Base-by-base conservation (phyloP, 2,113 vertebrate species). In the Cettia cetti region DNA sequence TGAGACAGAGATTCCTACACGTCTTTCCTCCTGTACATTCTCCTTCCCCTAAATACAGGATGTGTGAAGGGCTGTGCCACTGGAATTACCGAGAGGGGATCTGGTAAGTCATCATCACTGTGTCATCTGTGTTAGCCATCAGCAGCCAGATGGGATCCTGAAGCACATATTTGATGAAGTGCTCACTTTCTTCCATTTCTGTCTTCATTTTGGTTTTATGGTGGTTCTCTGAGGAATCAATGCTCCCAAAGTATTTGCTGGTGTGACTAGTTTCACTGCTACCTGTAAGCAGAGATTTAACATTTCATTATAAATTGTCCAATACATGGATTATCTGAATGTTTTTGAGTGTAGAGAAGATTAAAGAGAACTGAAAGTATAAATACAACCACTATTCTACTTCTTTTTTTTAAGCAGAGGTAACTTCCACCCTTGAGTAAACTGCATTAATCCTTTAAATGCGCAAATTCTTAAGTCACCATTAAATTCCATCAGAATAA, bases 101-200 rank as follows among this genome's bases (percentile, higher is more conserved):
- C 96, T 99, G 99, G 97, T 99, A 99, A 0, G 98, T 99, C 99
- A 99, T 99, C 99, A 99, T 99, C 91, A 98, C 91, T 4, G 98
- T 96, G 83, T 99, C 98, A 30, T 99, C 98, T 5, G 98, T 77
- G 31, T 99, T 98, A 10, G 99, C 98, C 98, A 98, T 98, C 75
- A 99, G 96, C 90, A 99, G 97, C 99, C 99, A 99, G 74, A 99
- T 95, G 3, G 99, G 99, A 93, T 99, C 99, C 96, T 99, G 99
- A 7, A 98, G 98, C n/a, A 98, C 98, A 6, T 94, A 98, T 59
- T 98, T 98, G 64, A 98, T 96, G 65, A 98, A 96, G 63, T 92
- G 97, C 33, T 97, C 95, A 3, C 96, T 95, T 5, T 98, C 98
- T 4, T 90, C 97, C 72, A 78, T 85, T 35, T 90, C 89, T 37